Evolutionary conservation across 2,888 invertebrate genomes (phyloP).

Genomic region (Leptopilina drosophilae): DNA sequence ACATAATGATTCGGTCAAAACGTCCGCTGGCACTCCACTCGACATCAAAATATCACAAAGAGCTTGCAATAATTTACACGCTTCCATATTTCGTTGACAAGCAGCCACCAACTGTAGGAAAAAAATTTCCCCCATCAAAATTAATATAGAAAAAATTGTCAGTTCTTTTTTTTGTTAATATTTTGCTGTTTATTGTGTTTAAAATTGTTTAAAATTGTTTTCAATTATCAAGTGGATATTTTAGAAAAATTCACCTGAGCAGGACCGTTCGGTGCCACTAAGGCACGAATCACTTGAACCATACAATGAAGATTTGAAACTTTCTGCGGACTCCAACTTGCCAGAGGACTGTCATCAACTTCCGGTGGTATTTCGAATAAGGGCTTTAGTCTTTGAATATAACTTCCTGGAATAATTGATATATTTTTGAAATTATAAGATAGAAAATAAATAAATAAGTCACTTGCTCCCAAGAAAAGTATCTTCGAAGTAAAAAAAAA

Average conservation of each 20-base stretch:
- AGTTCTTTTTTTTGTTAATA: too few species aligned
- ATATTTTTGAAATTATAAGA: not conserved
- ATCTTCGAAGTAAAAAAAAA: too few species aligned
- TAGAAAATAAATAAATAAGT: constrained; percentile 12
- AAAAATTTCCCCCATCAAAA: constrained; percentile 53
- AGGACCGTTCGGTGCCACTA: constrained; percentile 96
- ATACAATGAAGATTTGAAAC: constrained; percentile 96
- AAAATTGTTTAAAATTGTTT: too few species aligned
- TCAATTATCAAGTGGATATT: too few species aligned
- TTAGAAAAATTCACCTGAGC: constrained; percentile 81
- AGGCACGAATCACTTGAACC: constrained; percentile 91
- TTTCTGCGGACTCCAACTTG: constrained; percentile 95
- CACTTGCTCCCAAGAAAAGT: too few species aligned
- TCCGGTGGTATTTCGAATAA: constrained; percentile 90
- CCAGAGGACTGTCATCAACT: constrained; percentile 80
- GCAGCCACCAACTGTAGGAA: constrained; percentile 73
- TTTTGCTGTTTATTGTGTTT: too few species aligned
- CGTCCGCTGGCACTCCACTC: constrained; percentile 96
- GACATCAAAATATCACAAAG: constrained; percentile 96
- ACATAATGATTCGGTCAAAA: constrained; percentile 96
- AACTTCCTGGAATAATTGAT: constrained; percentile 81
- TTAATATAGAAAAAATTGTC: too few species aligned
- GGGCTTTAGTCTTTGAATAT: constrained; percentile 92
- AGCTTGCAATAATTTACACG: constrained; percentile 88
- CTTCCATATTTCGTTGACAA: constrained; percentile 94